A percentile compares a stretch with the other conserved stretches of the same genome.
phyloP scores from a whole-genome alignment of 23 tunicate genomes.

The Oikopleura dioica region DNA sequence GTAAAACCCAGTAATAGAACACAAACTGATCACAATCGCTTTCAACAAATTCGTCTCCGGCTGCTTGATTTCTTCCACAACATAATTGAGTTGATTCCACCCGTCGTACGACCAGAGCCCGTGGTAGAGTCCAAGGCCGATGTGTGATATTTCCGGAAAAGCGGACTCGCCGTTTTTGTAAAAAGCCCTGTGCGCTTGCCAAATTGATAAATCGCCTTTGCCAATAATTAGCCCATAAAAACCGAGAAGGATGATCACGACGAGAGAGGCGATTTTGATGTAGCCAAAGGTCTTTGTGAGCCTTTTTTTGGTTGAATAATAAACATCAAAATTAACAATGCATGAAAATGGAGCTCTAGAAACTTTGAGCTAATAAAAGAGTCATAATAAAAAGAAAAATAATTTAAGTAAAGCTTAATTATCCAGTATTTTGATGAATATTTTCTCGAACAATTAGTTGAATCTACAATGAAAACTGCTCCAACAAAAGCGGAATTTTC shows the following conservation, averaged over 20 bases:
- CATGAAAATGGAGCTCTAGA: no score
- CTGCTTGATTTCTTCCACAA: conserved; percentile 2
- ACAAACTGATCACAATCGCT: conserved; percentile 1
- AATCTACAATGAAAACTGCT: no score
- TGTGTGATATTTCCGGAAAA: neutral
- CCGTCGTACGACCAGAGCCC: conserved; percentile 14
- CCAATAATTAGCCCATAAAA: neutral
- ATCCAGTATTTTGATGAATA: no score
- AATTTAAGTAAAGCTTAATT: no score
- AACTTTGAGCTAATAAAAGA: no score
- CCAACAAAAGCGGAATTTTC: no score
- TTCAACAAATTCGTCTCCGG: conserved; percentile 2
- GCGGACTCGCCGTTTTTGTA: neutral
- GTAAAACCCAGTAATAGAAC: neutral
- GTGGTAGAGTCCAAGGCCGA: conserved; percentile 8
- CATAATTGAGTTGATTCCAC: conserved; percentile 9
- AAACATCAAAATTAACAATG: no score
- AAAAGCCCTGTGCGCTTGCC: neutral
- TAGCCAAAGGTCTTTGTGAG: neutral
- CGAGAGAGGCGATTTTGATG: neutral
- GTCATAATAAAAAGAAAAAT: no score
- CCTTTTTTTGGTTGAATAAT: no score
- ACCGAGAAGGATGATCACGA: neutral
- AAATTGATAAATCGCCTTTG: neutral
- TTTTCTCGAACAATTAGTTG: no score